Percentiles rank a stretch among this genome's conserved stretches.
phyloP scores from a whole-genome alignment of 2,888 invertebrate genomes.

The Osedax frankpressi region DNA sequence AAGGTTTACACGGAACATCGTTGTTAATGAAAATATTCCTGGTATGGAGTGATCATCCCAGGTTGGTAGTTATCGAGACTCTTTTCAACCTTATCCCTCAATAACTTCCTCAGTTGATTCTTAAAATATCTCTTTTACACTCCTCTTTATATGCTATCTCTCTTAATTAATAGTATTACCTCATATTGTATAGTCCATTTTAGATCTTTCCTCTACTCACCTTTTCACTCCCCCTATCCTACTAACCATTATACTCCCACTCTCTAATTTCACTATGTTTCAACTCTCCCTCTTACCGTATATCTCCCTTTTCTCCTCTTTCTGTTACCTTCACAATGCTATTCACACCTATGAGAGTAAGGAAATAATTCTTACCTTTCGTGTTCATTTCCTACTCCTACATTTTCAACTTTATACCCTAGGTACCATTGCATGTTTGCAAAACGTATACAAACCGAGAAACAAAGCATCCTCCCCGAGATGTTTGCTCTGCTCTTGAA shows the following conservation, averaged over 20 bases:
- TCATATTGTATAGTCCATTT: too few species aligned
- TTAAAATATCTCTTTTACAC: too few species aligned
- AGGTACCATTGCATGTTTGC: constrained; percentile 59
- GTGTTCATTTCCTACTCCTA: constrained; percentile 3
- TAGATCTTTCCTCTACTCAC: too few species aligned
- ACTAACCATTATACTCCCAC: too few species aligned
- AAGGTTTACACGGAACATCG: constrained; percentile 72
- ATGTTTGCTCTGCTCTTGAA: constrained; percentile 61
- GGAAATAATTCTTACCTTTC: too few species aligned
- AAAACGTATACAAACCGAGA: constrained; percentile 48
- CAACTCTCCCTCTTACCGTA: too few species aligned
- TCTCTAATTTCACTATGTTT: too few species aligned
- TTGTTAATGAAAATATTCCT: constrained; percentile 65
- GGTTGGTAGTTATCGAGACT: constrained; percentile 41
- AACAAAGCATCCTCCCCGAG: constrained; percentile 55
- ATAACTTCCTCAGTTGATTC: too few species aligned
- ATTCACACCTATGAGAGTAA: neutral
- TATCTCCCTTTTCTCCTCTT: constrained; percentile 13
- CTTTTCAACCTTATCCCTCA: too few species aligned
- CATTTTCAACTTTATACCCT: neutral
- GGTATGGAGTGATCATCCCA: constrained; percentile 66
- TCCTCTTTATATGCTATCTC: too few species aligned
- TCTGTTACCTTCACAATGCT: neutral
- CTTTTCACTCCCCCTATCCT: too few species aligned
- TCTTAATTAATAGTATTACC: too few species aligned